Conservation (phyloP, 2,113 vertebrate species). For the Strix uralensis region DNA sequence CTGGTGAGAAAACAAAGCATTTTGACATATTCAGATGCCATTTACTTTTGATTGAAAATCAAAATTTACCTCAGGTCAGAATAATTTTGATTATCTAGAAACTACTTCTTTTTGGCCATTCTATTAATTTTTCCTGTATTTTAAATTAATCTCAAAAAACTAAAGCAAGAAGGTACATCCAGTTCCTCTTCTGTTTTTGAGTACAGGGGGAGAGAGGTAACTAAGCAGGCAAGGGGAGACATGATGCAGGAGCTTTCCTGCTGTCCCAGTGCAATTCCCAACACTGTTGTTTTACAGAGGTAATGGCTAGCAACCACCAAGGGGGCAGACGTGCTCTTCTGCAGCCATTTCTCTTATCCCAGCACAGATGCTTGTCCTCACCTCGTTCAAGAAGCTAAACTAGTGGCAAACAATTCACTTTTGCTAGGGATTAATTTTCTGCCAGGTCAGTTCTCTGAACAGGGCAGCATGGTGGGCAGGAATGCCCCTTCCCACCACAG, state of each 20-base stretch:
- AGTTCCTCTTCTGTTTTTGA: background rate
- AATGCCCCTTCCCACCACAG: background rate
- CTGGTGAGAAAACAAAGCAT: background rate
- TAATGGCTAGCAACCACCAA: background rate
- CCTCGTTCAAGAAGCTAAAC: background rate
- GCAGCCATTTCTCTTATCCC: background rate
- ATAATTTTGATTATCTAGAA: background rate
- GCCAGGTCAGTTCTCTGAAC: background rate
- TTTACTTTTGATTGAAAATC: background rate
- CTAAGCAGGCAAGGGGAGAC: background rate
- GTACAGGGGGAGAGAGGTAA: background rate
- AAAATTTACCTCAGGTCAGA: background rate
- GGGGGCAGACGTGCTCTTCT: background rate
- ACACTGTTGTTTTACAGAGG: background rate
- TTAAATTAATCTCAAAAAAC: background rate
- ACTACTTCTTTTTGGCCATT: background rate
- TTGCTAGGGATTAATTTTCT: background rate
- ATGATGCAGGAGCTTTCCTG: background rate
- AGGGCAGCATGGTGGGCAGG: background rate
- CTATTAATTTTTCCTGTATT: background rate
- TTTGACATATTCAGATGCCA: background rate
- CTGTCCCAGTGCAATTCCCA: background rate
- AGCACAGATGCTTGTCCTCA: background rate
- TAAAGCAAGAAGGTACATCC: background rate
- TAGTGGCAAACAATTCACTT: background rate